Evolutionary conservation across 2,797 vertebrate species (phyloP).

Genomic region (Echeneis naucrates): DNA sequence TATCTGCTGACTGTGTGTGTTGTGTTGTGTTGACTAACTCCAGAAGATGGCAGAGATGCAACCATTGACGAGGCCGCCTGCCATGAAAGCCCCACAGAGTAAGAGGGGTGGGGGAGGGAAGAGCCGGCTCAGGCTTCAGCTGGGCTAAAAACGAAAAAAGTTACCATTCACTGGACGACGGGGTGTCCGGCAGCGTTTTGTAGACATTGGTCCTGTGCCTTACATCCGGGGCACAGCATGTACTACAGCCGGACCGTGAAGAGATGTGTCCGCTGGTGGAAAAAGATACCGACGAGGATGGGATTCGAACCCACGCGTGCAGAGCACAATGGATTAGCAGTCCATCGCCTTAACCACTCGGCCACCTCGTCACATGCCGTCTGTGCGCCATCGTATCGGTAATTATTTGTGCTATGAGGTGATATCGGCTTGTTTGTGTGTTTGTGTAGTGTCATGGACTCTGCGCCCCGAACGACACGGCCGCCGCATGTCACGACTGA

Average conservation of each 20-base stretch:
- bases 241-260: neutral
- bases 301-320: conserved; percentile 91
- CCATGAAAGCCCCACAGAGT: neutral
- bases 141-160: neutral
- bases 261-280: neutral
- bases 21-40: neutral
- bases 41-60: conserved; percentile 6
- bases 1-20: neutral
- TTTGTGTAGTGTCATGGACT: too few species aligned
- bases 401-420: neutral
- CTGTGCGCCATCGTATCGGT: too few species aligned
- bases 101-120: neutral
- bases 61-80: too few species aligned
- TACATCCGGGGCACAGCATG: neutral
- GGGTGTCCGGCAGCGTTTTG: neutral
- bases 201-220: too few species aligned
- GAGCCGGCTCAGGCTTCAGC: neutral
- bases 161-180: neutral
- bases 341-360: conserved; percentile 96
- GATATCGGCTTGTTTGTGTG: accelerated
- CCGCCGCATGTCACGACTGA: neutral
- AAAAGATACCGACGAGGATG: conserved; percentile 80
- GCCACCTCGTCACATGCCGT: conserved; percentile 81
- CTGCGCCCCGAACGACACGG: accelerated
- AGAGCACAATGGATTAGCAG: conserved; percentile 94